These are phyloP conservation scores for Colius striatus DNA, from an alignment of 2,113 vertebrate genomes.

Conservation along the genomic window DNA sequence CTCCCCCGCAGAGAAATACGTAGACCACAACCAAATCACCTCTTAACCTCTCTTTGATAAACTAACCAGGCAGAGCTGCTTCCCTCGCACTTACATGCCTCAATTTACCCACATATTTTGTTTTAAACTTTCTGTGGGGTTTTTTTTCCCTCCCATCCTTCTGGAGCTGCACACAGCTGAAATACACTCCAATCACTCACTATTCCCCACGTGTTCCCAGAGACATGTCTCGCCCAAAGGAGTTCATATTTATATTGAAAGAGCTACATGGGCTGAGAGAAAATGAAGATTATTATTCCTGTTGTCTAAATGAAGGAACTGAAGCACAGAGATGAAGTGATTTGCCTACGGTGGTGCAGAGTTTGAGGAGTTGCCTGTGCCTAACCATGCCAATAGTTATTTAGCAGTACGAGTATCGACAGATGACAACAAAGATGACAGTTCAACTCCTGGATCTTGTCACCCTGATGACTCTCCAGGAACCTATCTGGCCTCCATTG, in stretches of 20 bases:
- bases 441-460: background rate
- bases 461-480: background rate
- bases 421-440: background rate
- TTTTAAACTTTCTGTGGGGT: background rate
- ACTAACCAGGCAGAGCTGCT: background rate
- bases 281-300: constrained; percentile 20
- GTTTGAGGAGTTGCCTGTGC: constrained; percentile 6
- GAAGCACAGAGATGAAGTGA: constrained; percentile 21
- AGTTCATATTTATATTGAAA: background rate
- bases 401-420: background rate
- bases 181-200: background rate
- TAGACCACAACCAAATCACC: background rate
- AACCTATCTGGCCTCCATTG: background rate
- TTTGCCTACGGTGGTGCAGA: background rate
- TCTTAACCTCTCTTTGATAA: constrained; percentile 13
- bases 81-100: background rate
- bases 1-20: background rate
- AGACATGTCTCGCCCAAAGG: constrained; percentile 23
- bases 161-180: background rate
- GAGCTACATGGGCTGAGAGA: background rate
- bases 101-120: background rate
- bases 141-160: background rate
- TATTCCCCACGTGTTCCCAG: background rate
- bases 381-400: background rate
- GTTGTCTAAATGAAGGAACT: constrained; percentile 1